Evolutionary conservation across 2,888 invertebrate genomes (phyloP), one percentile per base, ranked within the genome.

Genomic region (Cataglyphis livida): DNA sequence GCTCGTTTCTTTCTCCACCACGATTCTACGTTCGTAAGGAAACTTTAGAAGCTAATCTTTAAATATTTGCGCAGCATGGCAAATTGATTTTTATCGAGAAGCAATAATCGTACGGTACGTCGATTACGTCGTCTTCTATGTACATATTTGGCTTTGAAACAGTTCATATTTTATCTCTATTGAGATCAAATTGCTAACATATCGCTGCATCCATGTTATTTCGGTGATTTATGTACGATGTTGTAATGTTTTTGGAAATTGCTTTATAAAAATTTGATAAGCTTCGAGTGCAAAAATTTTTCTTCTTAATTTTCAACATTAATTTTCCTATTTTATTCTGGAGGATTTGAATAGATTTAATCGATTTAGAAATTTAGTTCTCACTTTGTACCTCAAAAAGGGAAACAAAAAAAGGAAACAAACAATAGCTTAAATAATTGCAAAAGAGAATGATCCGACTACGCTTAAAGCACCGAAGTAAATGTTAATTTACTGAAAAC

Each of bases 61-160:
- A 35, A 54, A 66, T 54, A 41, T 57, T 66, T 66, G 28, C 28
- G 28, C 54, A 54, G 28, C 25, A 25, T 10, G 41, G 35, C 25
- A 51, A 64, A 48, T 48, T 74, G 74, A 12, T 64, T 64, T 75
- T 75, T 51, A 51, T 75, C n/a, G 64, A 64, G 51, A 48, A 59
- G 4, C 18, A 44, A 32, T 62, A 25, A 57, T n/a, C 38, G 57
- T 21, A 21, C 7, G 9, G 9, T n/a, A 25, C 59, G 28, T 32
- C 32, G 28, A 35, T 4, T 35, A 35, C 6, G 32, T 35, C 32
- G 6, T 35, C 32, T 3, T 0, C 48, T 21, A 3, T 12, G 18
- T 18, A 32, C 32, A 1, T 32, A 62, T 74, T 62, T 74, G 12
- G 25, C 28, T 73, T 9, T n/a, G 41, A 28, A 71, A 59, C 41